Base-by-base conservation (phyloP, 2,888 invertebrate species). In the Philaethria dido region DNA sequence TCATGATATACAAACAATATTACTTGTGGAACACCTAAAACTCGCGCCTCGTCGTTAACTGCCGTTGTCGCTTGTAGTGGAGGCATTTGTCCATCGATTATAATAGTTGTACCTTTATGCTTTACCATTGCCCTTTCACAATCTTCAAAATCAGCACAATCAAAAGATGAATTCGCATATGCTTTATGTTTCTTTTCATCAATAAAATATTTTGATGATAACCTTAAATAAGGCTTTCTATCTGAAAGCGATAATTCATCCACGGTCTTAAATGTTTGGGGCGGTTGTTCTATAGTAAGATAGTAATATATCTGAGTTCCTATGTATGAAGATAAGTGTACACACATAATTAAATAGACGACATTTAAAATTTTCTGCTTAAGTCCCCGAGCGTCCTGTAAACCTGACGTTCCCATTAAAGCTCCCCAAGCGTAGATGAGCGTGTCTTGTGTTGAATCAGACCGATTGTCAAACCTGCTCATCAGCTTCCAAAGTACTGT, bases 351-450 rank as follows among this genome's bases (percentile, higher is more conserved):
- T 18, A 87, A 74, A 70, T 84, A 89, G 4, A 77, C 73, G 5
- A 82, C n/a, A 47, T 88, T 87, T 4, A 90, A 50, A 20, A 84
- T 72, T 72, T 80, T 88, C 54, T 88, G 85, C 69, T 91, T 91
- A 0, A 80, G 39, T 14, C 84, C 80, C 42, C 63, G 78, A 0
- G 88, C 75, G 0, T 82, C 71, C 66, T 75, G 79, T 11, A 91
- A 72, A 1, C 83, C 77, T 1, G 80, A 69, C 0, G 85, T 74
- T 1, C 88, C 87, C 0, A 89, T 52, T 0, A 90, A 71, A 0
- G 84, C 80, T 13, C 91, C 90, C 83, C 83, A 90, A 45, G 81
- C 75, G 62, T 82, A 75, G 2, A 89, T 50, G 1, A 88, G 68
- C 1, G 82, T 83, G 36, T 80, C 70, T 3, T 62, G 73, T 0